A percentile compares a stretch with the other conserved stretches of the same genome.
These are phyloP conservation scores for Odontophorus gujanensis DNA, from an alignment of 2,113 vertebrate genomes.

Conservation along the genomic window DNA sequence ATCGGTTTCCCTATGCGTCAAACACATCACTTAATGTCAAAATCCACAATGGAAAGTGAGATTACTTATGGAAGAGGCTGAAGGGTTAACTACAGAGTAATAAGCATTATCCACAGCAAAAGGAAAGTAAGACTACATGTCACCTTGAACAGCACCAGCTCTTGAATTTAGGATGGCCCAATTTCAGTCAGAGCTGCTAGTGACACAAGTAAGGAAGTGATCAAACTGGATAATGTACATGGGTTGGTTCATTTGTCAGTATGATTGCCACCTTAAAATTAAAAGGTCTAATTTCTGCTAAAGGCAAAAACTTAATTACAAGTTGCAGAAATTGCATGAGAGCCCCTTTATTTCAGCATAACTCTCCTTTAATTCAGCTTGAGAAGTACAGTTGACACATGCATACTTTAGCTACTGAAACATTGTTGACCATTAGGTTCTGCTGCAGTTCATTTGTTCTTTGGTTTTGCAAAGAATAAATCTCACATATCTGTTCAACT, in stretches of 20 bases:
- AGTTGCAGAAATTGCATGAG: neutral
- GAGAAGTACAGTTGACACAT: neutral
- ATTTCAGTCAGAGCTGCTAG: neutral
- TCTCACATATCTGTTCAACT: neutral
- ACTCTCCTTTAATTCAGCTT: neutral
- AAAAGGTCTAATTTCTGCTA: neutral
- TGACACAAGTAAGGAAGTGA: neutral
- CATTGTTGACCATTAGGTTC: conserved; percentile 3
- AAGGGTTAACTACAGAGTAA: neutral
- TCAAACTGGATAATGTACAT: neutral
- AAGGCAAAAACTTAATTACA: neutral
- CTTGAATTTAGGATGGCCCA: neutral
- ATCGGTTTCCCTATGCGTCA: neutral
- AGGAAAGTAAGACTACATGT: neutral
- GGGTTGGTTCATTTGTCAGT: conserved; percentile 24
- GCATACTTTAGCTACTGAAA: neutral
- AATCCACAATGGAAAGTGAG: neutral
- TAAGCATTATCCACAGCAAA: neutral
- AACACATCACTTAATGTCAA: neutral
- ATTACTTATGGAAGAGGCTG: neutral
- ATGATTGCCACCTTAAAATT: neutral
- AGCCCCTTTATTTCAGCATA: conserved; percentile 32
- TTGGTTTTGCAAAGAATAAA: conserved; percentile 32
- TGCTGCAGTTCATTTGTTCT: neutral
- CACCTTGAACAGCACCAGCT: neutral